Percentiles rank a stretch among this genome's conserved stretches.
These are phyloP conservation scores for Hippocampus mohnikei DNA, from an alignment of 2,113 vertebrate genomes.

Conservation along the genomic window DNA sequence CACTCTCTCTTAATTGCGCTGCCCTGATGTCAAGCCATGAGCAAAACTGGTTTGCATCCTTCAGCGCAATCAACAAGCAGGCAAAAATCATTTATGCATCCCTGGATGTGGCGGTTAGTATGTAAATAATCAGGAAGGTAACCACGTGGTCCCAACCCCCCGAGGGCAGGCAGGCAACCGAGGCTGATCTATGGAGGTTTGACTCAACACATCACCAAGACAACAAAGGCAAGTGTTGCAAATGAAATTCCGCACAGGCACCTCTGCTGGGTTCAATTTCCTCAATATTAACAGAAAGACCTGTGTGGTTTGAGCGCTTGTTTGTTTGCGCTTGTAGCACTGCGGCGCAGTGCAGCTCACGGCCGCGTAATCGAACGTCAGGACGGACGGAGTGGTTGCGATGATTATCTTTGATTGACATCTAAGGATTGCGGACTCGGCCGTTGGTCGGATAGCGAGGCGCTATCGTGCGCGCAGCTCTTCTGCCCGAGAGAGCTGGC, in stretches of 20 bases:
- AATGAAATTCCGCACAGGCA: constrained; percentile 16
- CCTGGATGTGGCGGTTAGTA: constrained; percentile 36
- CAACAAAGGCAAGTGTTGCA: neutral
- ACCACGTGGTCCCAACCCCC: neutral
- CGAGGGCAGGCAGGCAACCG: constrained; percentile 4
- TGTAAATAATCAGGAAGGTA: constrained; percentile 42
- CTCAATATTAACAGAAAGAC: constrained; percentile 16
- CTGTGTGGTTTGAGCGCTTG: neutral
- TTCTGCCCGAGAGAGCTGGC: too few relatives aligned
- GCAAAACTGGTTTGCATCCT: constrained; percentile 10
- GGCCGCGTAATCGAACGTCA: too few relatives aligned
- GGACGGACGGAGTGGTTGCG: too few relatives aligned
- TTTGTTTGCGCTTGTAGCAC: neutral
- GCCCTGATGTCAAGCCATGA: constrained; percentile 9
- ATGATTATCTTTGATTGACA: too few relatives aligned
- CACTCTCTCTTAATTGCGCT: too few relatives aligned
- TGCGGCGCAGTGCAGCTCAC: neutral
- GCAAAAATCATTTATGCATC: neutral
- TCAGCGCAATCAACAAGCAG: neutral
- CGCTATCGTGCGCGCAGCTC: too few relatives aligned
- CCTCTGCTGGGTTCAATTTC: constrained; percentile 4
- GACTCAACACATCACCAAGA: neutral
- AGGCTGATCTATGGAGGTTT: neutral
- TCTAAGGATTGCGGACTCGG: too few relatives aligned
- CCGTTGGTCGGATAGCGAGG: too few relatives aligned